These are phyloP conservation scores for Cyprinodon diabolis DNA, from an alignment of 2,797 vertebrate species.

Conservation along the genomic window DNA sequence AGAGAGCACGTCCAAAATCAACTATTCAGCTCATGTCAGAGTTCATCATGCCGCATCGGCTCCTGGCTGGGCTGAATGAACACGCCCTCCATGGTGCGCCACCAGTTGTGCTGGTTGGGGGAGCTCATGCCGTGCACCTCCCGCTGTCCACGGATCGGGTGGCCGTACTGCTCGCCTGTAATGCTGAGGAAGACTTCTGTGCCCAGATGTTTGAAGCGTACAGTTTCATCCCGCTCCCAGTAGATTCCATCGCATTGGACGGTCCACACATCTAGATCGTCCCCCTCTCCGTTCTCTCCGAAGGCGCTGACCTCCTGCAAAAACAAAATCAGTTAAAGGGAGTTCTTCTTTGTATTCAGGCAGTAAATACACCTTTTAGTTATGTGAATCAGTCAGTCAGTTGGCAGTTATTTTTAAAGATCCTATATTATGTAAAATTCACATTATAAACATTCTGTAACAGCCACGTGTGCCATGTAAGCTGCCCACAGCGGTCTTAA, in stretches of 20 bases:
- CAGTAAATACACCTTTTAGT: no score
- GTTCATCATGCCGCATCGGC: constrained; percentile 86
- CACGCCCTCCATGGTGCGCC: constrained; percentile 95
- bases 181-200: constrained; percentile 92
- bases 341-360: no score
- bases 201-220: constrained; percentile 91
- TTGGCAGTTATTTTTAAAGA: no score
- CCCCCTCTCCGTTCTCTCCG: constrained; percentile 94
- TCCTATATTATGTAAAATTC: no score
- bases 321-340: background rate
- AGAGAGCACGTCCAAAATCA: constrained; percentile 2
- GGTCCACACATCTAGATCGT: constrained; percentile 92
- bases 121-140: constrained; percentile 92
- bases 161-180: constrained; percentile 94
- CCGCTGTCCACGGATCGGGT: constrained; percentile 92
- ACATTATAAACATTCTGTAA: no score
- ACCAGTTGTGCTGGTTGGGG: constrained; percentile 88
- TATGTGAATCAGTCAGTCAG: no score
- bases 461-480: no score
- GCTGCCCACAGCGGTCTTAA: no score
- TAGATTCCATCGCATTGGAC: constrained; percentile 88
- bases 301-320: constrained; percentile 96
- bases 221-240: constrained; percentile 89
- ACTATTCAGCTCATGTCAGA: constrained; percentile 71
- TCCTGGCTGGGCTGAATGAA: constrained; percentile 90